Base-by-base conservation (phyloP, 2,888 invertebrate genomes). In the Melanostoma mellinum region DNA sequence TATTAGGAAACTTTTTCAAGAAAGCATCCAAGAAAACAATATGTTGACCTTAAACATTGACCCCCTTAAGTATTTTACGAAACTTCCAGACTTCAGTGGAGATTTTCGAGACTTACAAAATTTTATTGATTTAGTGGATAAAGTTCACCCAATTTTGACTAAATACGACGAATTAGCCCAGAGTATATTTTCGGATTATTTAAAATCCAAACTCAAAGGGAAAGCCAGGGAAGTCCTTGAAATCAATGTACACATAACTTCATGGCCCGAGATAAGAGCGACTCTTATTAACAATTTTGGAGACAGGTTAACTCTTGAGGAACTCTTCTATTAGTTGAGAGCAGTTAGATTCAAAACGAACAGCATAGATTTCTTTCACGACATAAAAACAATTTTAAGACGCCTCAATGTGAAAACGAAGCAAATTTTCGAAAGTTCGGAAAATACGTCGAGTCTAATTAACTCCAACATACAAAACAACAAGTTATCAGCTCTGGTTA, bases 171-270 rank as follows among this genome's bases (percentile, higher is more conserved):
- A 8, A 38, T 30, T 42, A 8, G 40, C 42, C n/a, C 44, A 60
- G 42, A 63, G 6, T 50, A 52, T 65, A 30, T 65, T 65, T 30
- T 50, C 50, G 8, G 65, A 52, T 30, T 36, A 65, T 65, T 36
- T 20, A 65, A 20, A 20, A 20, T 20, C 20, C 20, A 20, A 20
- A 20, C 20, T 20, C 1, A 20, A 20, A 20, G 20, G 20, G 20
- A 20, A 20, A 20, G 20, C 20, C 20, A 20, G 20, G 20, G 20
- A 20, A 20, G 20, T 20, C 20, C 40, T 38, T 8, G 52, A 65
- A 40, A 8, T 65, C 35, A 50, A 30, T 9, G 52, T 46, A 10
- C 63, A 50, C 32, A 33, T 52, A 2, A 52, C 20, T 8, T 32
- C 38, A 4, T 67, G 65, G 65, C 8, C 38, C 40, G 50, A 63